phyloP scores from a whole-genome alignment of 2,113 vertebrate species.

The Setophaga kirtlandii region DNA sequence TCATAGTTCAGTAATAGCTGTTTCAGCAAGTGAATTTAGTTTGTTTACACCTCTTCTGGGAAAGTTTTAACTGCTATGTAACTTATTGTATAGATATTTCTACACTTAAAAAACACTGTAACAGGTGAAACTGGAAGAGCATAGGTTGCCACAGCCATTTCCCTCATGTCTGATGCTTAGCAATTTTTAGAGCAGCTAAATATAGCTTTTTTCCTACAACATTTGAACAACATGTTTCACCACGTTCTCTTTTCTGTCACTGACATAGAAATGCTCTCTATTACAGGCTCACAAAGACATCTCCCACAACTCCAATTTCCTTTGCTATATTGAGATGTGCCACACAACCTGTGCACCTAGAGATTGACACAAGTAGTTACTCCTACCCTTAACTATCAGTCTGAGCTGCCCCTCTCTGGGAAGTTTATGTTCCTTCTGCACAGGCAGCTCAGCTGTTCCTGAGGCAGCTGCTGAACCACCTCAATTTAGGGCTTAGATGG shows the following conservation, averaged over 20 bases:
- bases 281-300: neutral
- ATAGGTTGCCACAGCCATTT: neutral
- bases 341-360: accelerated
- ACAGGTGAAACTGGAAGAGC: conserved; percentile 5
- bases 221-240: neutral
- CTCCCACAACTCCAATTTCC: neutral
- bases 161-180: neutral
- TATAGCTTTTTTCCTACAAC: conserved; percentile 27
- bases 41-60: conserved; percentile 35
- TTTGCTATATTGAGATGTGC: neutral
- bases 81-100: conserved; percentile 11
- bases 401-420: neutral
- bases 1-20: conserved; percentile 32
- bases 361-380: neutral
- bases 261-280: neutral
- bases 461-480: conserved; percentile 34
- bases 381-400: neutral
- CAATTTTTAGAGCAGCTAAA: conserved; percentile 60
- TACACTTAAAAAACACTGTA: neutral
- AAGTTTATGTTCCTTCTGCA: neutral
- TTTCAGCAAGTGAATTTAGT: neutral
- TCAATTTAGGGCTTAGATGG: neutral
- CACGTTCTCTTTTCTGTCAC: neutral
- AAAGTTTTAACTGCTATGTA: neutral
- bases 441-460: neutral